A percentile compares a stretch with the other conserved stretches of the same genome.
phyloP scores from a whole-genome alignment of 2,113 vertebrate genomes.

The Dipodomys merriami region DNA sequence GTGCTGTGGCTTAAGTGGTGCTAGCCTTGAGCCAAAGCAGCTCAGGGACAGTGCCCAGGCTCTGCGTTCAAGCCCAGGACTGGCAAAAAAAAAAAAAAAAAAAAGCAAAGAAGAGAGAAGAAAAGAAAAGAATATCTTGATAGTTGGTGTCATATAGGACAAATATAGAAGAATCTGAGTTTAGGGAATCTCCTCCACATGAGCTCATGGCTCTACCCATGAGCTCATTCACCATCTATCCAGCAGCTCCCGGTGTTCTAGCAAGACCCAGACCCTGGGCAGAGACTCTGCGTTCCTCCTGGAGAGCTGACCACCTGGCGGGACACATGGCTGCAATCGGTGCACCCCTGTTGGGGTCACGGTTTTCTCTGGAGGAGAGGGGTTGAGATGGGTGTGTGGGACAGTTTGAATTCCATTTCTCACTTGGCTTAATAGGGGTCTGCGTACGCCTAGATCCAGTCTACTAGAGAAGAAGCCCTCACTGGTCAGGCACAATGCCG shows the following conservation, averaged over 20 bases:
- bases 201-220: rapidly evolving
- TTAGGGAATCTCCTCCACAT: rapidly evolving
- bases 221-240: rapidly evolving
- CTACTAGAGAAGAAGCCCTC: neutral
- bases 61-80: no score
- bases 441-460: neutral
- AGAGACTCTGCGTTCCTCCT: rapidly evolving
- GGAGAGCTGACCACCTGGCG: rapidly evolving
- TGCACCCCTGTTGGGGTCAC: no score
- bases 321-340: rapidly evolving
- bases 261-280: no score
- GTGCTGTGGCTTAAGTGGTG: no score
- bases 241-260: neutral
- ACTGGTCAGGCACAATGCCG: no score
- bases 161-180: no score
- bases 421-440: rapidly evolving
- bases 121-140: neutral
- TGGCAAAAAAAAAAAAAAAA: no score
- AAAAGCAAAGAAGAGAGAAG: no score
- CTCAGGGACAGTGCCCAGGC: no score
- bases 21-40: no score
- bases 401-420: neutral
- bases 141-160: neutral
- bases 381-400: no score
- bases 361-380: neutral